phyloP scores from a whole-genome alignment of 2,888 invertebrate genomes.

The Tetragnatha montana region DNA sequence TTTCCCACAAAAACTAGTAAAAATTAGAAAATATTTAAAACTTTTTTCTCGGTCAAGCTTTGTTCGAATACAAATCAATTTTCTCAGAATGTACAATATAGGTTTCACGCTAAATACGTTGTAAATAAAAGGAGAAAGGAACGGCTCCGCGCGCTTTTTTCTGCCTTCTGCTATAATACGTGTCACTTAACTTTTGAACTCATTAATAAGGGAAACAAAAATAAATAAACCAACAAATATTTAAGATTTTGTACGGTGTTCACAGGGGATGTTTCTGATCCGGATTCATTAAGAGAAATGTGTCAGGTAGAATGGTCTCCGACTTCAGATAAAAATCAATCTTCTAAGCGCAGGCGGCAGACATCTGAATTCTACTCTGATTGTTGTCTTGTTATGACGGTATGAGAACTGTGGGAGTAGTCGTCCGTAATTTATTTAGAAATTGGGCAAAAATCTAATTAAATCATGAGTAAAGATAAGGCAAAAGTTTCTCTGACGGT shows the following conservation, averaged over 20 bases:
- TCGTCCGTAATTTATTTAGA: conserved; percentile 4
- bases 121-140: conserved; percentile 28
- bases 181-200: conserved; percentile 53
- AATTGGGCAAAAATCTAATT: not conserved
- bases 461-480: conserved; percentile 59
- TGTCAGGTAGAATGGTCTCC: not conserved
- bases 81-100: not conserved
- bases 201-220: conserved; percentile 38
- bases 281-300: not conserved
- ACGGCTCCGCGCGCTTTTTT: conserved; percentile 53
- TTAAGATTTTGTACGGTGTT: not conserved
- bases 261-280: not conserved
- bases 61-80: conserved; percentile 3
- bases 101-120: conserved; percentile 22
- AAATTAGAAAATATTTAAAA: conserved; percentile 37
- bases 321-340: not conserved
- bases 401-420: conserved; percentile 6
- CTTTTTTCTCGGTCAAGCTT: not conserved
- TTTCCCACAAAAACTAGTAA: not conserved
- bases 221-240: conserved; percentile 20
- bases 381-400: conserved; percentile 8
- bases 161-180: conserved; percentile 54
- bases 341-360: not conserved
- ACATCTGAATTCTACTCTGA: not conserved
- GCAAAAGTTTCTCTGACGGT: conserved; percentile 44